Base-by-base conservation (phyloP, 37 sponge, comb jelly and placozoan species). In the Hexactinellida sp. region DNA sequence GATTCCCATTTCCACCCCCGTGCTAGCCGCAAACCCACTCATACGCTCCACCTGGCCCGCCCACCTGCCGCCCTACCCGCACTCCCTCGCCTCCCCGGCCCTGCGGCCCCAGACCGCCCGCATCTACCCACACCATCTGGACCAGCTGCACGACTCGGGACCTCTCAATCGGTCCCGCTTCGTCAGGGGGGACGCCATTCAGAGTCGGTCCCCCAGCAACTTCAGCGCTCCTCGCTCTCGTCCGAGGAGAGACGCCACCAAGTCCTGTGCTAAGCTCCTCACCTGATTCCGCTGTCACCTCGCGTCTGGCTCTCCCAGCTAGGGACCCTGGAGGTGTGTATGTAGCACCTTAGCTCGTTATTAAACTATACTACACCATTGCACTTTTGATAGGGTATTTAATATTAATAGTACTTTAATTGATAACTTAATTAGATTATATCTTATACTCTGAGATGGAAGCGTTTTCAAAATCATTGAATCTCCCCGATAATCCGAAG, bases 181-280 rank as follows among this genome's bases (percentile, higher is more conserved):
- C 76, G 21, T n/a, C 32, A 63, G 76, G 76, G 76, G 76, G 34
- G 76, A 63, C 13, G 13, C 19, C 30, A 63, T 63, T 10, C 76
- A 63, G 21, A 63, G 76, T 23, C 25, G 76, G 34, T 63, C 76
- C 5, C 76, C 76, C 30, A 63, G 76, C 30, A n/a, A n/a, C 30
- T 63, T 63, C 76, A 63, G 76, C 13, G 30, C 76, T n/a, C 76
- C 76, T 25, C 25, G 76, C 25, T n/a, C 76, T 63, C 3, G 76
- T 21, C 76, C 3, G 76, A 23, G 76, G 25, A 63, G 76, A n/a
- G 76, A 63, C 34, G 52, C 52, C 16, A 63, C 76, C 76, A 63
- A 63, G 13, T 63, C 76, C 3, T 63, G 76, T 63, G 76, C 76
- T 63, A 63, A 63, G 76, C 76, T 63, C 25, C 76, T 63, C 28